Evolutionary conservation across 1,140 invertebrate genomes (phyloP), one percentile per base, ranked within the genome.

Genomic region (Tetragonula clypearis): DNA sequence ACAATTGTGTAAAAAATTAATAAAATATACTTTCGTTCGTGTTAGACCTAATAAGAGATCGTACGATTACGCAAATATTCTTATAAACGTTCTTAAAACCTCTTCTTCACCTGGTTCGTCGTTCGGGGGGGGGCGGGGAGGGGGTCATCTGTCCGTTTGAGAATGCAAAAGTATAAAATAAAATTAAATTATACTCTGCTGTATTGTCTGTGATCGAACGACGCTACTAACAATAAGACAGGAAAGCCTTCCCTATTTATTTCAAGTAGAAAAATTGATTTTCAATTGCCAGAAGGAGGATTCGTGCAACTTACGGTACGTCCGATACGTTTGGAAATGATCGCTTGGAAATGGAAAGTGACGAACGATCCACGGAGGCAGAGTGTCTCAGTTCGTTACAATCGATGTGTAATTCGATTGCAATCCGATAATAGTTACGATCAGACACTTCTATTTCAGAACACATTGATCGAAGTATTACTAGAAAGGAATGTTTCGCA

Each of bases 401-500:
- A 53, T 75, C 49, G 21, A 55, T 35, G 55, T 58, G 55, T 58
- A 30, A 30, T 58, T 60, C 53, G 30, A 56, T 75, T 5, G 74
- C 30, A 60, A 35, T 21, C 41, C 14, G 30, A 21, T 9, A 3
- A 12, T 26, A 76, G 53, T 60, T 76, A 30, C 26, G 35, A 19
- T 19, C n/a, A 23, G 35, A 62, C 19, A 30, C 30, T 74, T 74
- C 72, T 35, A 56, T 23, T 75, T 75, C 53, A 58, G 73, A 76
- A 76, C 74, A 76, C 74, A 76, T 60, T 76, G 23, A 76, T 76
- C 15, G 55, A 76, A 76, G 8, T 73, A 73, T 53, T 26, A n/a
- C 6, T 69, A 2, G 11, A 73, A 73, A 53, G 49, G 53, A 73
- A 58, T 58, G 35, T 58, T 76, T 76, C 21, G 23, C 14, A 58